A percentile compares a stretch with the other conserved stretches of the same genome.
phyloP scores from a whole-genome alignment of 92 coral and sea anemone genomes.

The Parazoanthus darwini region DNA sequence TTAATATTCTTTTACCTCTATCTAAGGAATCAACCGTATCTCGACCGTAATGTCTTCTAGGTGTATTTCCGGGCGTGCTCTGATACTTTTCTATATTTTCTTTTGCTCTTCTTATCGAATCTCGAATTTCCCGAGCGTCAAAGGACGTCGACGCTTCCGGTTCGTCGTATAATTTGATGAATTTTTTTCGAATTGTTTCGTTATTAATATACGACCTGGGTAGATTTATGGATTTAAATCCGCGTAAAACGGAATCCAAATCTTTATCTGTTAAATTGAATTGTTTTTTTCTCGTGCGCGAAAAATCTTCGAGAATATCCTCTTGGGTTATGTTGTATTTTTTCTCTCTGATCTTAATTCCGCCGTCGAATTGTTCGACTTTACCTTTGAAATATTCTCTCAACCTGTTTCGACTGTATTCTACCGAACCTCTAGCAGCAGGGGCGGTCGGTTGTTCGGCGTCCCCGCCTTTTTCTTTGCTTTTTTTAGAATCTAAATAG shows the following conservation, averaged over 20 bases:
- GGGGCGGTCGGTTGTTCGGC: slow-evolving; percentile 17
- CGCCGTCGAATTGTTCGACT: slow-evolving; percentile 3
- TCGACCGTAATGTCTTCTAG: no score
- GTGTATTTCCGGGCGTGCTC: no score
- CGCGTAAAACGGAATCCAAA: background rate
- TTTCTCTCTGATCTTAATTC: no score
- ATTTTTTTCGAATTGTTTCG: background rate
- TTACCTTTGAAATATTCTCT: slow-evolving; percentile 11
- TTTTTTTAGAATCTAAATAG: slow-evolving; percentile 6
- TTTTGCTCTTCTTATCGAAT: no score
- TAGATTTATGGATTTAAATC: background rate
- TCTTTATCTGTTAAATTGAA: slow-evolving; percentile 1
- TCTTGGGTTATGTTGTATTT: no score
- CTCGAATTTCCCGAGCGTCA: no score
- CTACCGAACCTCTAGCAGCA: slow-evolving; percentile 15
- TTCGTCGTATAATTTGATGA: background rate
- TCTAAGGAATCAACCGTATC: no score
- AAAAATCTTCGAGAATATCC: background rate
- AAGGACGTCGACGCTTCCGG: no score
- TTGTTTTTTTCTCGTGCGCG: background rate
- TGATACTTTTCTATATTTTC: no score
- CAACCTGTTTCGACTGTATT: slow-evolving; percentile 13
- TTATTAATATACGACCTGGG: slow-evolving; percentile 3
- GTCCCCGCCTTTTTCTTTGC: slow-evolving; percentile 15
- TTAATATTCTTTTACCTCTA: no score